Evolutionary conservation across 2,888 invertebrate genomes (phyloP).

Genomic region (Dysmachus trigonus): DNA sequence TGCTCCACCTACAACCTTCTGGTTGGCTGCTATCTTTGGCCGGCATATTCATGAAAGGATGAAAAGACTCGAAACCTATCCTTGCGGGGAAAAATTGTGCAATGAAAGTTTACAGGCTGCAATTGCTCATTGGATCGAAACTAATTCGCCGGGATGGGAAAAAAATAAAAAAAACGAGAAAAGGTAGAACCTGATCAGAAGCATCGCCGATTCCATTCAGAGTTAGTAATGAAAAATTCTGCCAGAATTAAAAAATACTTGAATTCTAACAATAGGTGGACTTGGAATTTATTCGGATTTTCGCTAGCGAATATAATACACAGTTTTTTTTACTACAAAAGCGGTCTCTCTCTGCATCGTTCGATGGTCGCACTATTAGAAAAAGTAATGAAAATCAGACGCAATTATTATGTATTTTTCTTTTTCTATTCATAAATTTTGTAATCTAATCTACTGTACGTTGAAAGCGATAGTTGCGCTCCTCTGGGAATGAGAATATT

Average conservation of each 20-base stretch:
- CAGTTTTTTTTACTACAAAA: neutral
- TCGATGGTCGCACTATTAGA: neutral
- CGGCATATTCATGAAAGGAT: neutral
- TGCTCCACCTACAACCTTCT: neutral
- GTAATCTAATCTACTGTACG: neutral
- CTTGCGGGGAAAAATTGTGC: neutral
- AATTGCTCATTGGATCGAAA: neutral
- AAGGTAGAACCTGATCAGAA: neutral
- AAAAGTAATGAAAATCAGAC: neutral
- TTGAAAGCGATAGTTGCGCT: neutral
- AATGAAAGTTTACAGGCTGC: neutral
- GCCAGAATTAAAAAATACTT: slow-evolving; percentile 30
- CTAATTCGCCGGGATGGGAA: neutral
- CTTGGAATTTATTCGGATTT: neutral
- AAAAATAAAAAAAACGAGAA: neutral
- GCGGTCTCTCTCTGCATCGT: neutral
- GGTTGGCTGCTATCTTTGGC: neutral
- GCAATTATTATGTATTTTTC: neutral
- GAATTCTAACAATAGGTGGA: slow-evolving; percentile 5
- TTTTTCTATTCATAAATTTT: neutral
- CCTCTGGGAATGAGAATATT: neutral
- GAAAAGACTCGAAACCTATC: neutral
- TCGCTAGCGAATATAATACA: neutral
- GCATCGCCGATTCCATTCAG: neutral
- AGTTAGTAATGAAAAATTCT: neutral